Evolutionary conservation across 2,888 invertebrate genomes (phyloP), one percentile per base, ranked within the genome.

Genomic region (Periphyllus acericola): DNA sequence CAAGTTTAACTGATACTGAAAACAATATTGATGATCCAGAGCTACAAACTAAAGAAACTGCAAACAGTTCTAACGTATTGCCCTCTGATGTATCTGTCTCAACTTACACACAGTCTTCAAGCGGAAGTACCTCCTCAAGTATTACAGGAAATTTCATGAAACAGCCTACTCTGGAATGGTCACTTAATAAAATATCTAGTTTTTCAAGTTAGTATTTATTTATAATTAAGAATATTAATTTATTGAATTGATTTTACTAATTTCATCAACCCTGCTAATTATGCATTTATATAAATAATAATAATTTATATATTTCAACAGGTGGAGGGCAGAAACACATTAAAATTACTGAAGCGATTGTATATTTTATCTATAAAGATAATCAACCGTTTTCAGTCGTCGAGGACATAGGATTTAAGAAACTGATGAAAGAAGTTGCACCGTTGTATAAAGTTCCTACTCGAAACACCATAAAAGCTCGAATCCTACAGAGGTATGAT

Each of bases 291-390:
- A 46, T 46, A 46, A 75, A 46, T 46, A 46, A 17, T 66, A 66
- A 40, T 40, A 52, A 46, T 75, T 75, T 75, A 46, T 75, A 46
- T 46, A 75, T 46, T 21, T 78, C 32, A 55, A 55, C 78, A 78
- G 78, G 55, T 21, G 78, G 78, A 9, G 78, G 78, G 8, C 78
- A 78, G 11, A 78, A 78, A 78, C 52, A 78, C 21, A 78, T 21
- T 78, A 17, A 21, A 78, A 78, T 78, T 2, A 78, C 78, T 78
- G 78, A 78, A 78, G 83, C 52, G 0, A 83, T 74, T 52, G 55
- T 83, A 34, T 83, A 71, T 83, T 72, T 83, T 32, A 83, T 83
- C 14, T 83, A 72, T 5, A 72, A 83, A 83, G 46, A 72, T 21
- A 71, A 66, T 52, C 83, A 83, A 52, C 83, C 83, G 2, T 72